Evolutionary conservation across 1,140 invertebrate genomes (phyloP), one percentile per base, ranked within the genome.

Genomic region (Sinonovacula constricta): DNA sequence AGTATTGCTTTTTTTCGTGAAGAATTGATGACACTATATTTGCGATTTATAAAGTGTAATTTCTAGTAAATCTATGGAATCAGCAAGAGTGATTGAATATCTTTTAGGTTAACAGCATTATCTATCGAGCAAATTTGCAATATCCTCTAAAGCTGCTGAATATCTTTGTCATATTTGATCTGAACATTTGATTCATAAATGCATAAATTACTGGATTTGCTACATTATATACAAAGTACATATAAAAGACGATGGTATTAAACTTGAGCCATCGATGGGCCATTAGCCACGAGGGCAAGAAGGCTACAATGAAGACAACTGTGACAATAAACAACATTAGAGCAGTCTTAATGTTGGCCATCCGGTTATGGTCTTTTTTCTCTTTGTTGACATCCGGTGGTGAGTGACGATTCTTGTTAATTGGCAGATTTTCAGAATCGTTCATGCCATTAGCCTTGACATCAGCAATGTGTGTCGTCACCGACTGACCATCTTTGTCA

Each of bases 161-260:
- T 26, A 88, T 31, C 30, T 71, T 81, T 39, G 62, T 56, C 56
- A 89, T 65, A 36, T 88, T 85, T 24, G 83, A 69, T 7, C 90
- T 49, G 71, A 91, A 91, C n/a, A 87, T 88, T 36, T 84, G 84
- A 71, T 90, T 90, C 88, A 90, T 89, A 67, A 90, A 89, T 26
- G 87, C 86, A 80, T 89, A 90, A 10, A 90, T 89, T 15, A 90
- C 83, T 18, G 89, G 89, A 76, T 90, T 90, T 1, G 85, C 85
- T 7, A 89, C 86, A 78, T 90, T 88, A 71, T 90, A 88, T 51
- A 83, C 82, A 74, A 89, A 90, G 77, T 90, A 90, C 72, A 87
- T 83, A 65, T 89, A 90, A 75, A 90, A 90, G 15, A 90, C 67
- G 3, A 88, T 68, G 10, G 65, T 79, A 49, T 85, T 86, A 53